These are phyloP conservation scores for Otis tarda DNA, from an alignment of 2,113 vertebrate genomes.

Conservation along the genomic window DNA sequence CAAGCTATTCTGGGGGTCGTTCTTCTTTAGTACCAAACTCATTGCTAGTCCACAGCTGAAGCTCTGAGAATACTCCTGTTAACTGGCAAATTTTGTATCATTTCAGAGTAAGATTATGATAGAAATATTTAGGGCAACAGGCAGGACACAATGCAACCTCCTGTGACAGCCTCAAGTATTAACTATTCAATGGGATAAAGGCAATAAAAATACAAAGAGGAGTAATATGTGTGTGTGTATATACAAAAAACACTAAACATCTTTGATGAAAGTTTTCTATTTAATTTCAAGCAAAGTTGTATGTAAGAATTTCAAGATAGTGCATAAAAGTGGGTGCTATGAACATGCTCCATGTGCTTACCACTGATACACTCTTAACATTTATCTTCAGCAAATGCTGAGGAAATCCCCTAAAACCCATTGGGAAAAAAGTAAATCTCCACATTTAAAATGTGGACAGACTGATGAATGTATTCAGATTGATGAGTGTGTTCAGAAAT, in stretches of 20 bases:
- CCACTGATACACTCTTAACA: fast-evolving
- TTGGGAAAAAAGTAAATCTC: background rate
- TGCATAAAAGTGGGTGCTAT: background rate
- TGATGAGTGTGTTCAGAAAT: background rate
- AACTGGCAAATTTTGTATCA: background rate
- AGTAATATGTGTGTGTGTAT: background rate
- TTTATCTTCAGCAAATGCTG: background rate
- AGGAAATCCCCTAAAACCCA: background rate
- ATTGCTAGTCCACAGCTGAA: background rate
- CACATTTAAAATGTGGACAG: background rate
- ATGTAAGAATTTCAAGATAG: background rate
- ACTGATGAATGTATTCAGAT: background rate
- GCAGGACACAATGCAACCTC: background rate
- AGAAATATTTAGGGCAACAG: conserved; percentile 4
- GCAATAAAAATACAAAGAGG: background rate
- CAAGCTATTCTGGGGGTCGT: background rate
- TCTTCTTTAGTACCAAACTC: background rate
- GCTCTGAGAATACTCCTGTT: background rate
- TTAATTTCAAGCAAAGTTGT: background rate
- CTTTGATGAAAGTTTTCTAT: background rate
- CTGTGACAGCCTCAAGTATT: background rate
- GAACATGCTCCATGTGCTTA: background rate
- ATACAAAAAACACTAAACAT: background rate
- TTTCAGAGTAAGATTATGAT: background rate
- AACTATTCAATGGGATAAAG: background rate